A percentile compares a stretch with the other conserved stretches of the same genome.
phyloP scores from a whole-genome alignment of 2,113 vertebrate species.

The Maccullochella peelii region DNA sequence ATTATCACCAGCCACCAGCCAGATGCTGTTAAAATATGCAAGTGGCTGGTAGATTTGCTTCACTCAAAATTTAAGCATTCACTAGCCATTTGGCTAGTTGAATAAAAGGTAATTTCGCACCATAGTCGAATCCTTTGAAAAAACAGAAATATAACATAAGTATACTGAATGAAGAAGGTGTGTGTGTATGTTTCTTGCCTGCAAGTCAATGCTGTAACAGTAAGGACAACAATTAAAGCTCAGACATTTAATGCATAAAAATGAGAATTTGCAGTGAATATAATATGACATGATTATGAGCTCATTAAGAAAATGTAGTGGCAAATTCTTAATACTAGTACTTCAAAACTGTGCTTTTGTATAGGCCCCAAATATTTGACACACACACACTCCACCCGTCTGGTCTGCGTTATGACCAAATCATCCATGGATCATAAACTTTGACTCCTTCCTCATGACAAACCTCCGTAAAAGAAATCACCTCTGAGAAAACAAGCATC shows the following conservation, averaged over 20 bases:
- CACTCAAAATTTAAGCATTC: too few relatives aligned
- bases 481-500: slow-evolving; percentile 44
- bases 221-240: background rate
- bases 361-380: background rate
- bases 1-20: too few relatives aligned
- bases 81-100: too few relatives aligned
- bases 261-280: background rate
- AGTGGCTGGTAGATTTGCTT: too few relatives aligned
- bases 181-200: background rate
- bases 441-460: slow-evolving; percentile 48
- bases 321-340: background rate
- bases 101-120: too few relatives aligned
- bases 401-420: slow-evolving; percentile 28
- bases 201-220: background rate
- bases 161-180: background rate
- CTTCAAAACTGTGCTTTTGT: background rate
- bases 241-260: background rate
- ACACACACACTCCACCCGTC: background rate
- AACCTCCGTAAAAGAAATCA: slow-evolving; percentile 58
- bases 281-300: background rate
- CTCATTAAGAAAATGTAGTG: too few relatives aligned
- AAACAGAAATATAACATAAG: too few relatives aligned
- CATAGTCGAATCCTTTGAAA: too few relatives aligned
- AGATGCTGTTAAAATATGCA: too few relatives aligned
- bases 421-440: slow-evolving; percentile 62